A percentile compares a stretch with the other conserved stretches of the same genome.
phyloP scores from a whole-genome alignment of 1,140 invertebrate genomes.

The Heliconius eleuchia region DNA sequence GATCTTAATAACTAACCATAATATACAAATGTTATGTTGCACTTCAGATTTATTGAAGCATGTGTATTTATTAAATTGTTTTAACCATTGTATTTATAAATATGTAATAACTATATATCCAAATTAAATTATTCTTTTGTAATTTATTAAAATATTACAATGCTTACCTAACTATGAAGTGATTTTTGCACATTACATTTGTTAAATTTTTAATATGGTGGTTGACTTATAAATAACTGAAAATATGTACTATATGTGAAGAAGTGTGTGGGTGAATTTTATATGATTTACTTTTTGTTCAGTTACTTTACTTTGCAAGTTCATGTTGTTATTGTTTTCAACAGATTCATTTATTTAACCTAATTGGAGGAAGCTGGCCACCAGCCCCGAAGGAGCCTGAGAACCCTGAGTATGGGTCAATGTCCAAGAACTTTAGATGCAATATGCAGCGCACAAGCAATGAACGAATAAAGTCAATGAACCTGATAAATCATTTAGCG shows the following conservation, averaged over 20 bases:
- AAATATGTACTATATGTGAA: background rate
- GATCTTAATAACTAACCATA: constrained; percentile 18
- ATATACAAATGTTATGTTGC: constrained; percentile 27
- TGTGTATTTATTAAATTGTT: constrained; percentile 21
- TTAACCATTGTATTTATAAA: background rate
- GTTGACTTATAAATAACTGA: background rate
- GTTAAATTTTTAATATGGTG: background rate
- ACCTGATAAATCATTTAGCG: constrained; percentile 66
- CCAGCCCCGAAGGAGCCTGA: constrained; percentile 68
- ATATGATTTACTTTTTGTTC: background rate
- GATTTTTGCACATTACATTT: background rate
- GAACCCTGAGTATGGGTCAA: constrained; percentile 65
- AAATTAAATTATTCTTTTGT: background rate
- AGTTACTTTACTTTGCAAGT: background rate
- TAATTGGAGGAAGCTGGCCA: constrained; percentile 75
- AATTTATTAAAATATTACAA: constrained; percentile 11
- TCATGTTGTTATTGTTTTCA: constrained; percentile 29
- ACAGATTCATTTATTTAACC: constrained; percentile 68
- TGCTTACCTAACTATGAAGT: constrained; percentile 2
- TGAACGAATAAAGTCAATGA: constrained; percentile 71
- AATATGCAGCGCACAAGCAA: constrained; percentile 65
- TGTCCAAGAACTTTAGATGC: constrained; percentile 48
- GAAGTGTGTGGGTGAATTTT: background rate
- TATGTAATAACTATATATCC: background rate
- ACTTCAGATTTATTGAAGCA: constrained; percentile 9